Percentiles rank a stretch among this genome's conserved stretches.
These are phyloP conservation scores for Proisotoma minuta DNA, from an alignment of 2,888 invertebrate species.

Conservation along the genomic window DNA sequence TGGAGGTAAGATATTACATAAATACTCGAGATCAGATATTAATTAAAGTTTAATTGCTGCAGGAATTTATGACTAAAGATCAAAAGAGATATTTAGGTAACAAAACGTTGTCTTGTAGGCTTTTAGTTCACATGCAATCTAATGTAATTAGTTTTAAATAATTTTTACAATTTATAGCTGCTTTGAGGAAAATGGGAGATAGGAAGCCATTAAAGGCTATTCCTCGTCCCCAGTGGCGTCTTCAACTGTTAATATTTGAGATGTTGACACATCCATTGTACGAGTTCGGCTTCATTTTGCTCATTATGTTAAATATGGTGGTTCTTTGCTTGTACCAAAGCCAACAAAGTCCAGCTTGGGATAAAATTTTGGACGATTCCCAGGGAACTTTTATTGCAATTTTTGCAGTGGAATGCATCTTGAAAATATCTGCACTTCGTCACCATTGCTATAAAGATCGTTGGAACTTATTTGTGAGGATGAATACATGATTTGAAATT, in stretches of 20 bases:
- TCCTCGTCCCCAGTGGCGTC: constrained; percentile 94
- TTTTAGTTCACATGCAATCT: too few species aligned
- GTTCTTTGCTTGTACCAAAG: constrained; percentile 98
- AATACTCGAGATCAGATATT: too few species aligned
- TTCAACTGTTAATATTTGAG: constrained; percentile 94
- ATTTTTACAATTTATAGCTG: too few species aligned
- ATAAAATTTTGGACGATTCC: constrained; percentile 76
- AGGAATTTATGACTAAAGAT: constrained; percentile 99
- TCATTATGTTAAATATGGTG: constrained; percentile 76
- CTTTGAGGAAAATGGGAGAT: constrained; percentile 99
- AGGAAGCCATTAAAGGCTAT: constrained; percentile 98
- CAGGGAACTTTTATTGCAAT: constrained; percentile 98
- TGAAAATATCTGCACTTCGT: constrained; percentile 95
- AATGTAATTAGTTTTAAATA: too few species aligned
- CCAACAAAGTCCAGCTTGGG: constrained; percentile 63
- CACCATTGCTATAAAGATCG: constrained; percentile 89
- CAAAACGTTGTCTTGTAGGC: too few species aligned
- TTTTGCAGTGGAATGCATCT: constrained; percentile 95
- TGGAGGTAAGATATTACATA: too few species aligned
- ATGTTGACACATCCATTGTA: constrained; percentile 97
- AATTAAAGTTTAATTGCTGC: constrained; percentile 93
- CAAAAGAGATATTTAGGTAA: constrained; percentile 99
- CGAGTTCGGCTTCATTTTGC: constrained; percentile 98
- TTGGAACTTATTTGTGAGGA: constrained; percentile 14
- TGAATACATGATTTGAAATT: neutral